phyloP scores from a whole-genome alignment of 2,113 vertebrate species.

The Larimichthys crocea region DNA sequence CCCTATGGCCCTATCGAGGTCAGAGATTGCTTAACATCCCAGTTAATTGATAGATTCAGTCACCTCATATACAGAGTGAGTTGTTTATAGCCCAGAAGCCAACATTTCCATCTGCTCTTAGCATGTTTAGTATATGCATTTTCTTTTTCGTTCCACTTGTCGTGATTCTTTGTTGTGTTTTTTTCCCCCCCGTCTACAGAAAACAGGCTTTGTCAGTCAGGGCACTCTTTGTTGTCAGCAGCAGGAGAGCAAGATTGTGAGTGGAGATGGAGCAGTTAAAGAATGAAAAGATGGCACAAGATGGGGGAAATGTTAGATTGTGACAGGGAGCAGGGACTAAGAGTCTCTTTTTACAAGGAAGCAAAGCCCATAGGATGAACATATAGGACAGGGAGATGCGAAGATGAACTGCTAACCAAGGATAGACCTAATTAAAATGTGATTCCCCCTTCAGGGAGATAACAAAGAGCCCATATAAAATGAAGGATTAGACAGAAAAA shows the following conservation, averaged over 20 bases:
- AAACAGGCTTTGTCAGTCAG: conserved; percentile 60
- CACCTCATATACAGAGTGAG: conserved; percentile 20
- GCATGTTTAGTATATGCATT: conserved; percentile 54
- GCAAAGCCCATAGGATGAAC: conserved; percentile 73
- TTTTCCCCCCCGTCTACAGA: conserved; percentile 52
- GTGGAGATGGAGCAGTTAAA: conserved; percentile 71
- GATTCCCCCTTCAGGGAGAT: conserved; percentile 80
- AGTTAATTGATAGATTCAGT: conserved; percentile 48
- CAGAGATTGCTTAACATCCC: conserved; percentile 40
- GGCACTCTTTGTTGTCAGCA: conserved; percentile 73
- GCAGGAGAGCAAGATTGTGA: conserved; percentile 70
- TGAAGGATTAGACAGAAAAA: conserved; percentile 74
- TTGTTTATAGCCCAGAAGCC: conserved; percentile 53
- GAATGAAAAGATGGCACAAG: conserved; percentile 75
- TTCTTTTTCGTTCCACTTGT: conserved; percentile 30
- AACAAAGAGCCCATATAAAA: conserved; percentile 75
- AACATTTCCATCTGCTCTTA: conserved; percentile 44
- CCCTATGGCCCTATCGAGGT: conserved; percentile 34
- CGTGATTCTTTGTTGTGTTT: conserved; percentile 66
- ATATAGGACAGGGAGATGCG: conserved; percentile 60
- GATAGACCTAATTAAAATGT: conserved; percentile 86
- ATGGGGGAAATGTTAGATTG: conserved; percentile 73
- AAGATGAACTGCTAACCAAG: conserved; percentile 71
- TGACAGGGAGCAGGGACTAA: conserved; percentile 71
- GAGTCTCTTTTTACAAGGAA: conserved; percentile 68